A percentile compares a stretch with the other conserved stretches of the same genome.
Evolutionary conservation across 2,888 invertebrate species (phyloP).

Genomic region (Parelbella ahira): DNA sequence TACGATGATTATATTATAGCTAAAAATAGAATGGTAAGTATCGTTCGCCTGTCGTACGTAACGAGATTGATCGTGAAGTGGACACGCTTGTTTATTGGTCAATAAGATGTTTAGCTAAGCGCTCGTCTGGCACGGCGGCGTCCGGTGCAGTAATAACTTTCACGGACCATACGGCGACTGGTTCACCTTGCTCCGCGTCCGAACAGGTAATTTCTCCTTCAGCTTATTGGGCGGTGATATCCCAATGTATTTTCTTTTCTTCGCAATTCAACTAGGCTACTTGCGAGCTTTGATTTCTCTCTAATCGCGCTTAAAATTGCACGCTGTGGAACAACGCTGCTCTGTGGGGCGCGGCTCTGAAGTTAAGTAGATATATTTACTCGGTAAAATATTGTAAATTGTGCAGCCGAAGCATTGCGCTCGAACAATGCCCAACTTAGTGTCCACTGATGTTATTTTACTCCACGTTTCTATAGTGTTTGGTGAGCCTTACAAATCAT

Average conservation of each 20-base stretch:
- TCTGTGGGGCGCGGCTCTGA: conserved; percentile 36
- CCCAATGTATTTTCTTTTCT: conserved; percentile 71
- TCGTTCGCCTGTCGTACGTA: not conserved
- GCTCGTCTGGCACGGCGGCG: conserved; percentile 16
- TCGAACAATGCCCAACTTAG: conserved; percentile 19
- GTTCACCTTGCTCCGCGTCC: conserved; percentile 59
- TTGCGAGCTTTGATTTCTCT: conserved; percentile 54
- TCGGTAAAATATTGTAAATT: conserved; percentile 7
- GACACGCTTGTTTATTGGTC: conserved; percentile 7
- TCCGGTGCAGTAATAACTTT: conserved; percentile 57
- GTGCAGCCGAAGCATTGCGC: conserved; percentile 5
- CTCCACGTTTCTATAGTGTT: conserved; percentile 24
- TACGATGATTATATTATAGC: no score
- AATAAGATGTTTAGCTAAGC: conserved; percentile 18
- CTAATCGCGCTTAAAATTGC: conserved; percentile 56
- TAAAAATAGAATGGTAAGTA: not conserved
- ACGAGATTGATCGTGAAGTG: conserved; percentile 9
- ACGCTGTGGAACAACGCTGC: no score
- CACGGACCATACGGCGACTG: conserved; percentile 58
- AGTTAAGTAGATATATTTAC: no score
- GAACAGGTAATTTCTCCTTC: conserved; percentile 63
- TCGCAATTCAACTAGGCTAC: conserved; percentile 63
- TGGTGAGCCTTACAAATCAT: conserved; percentile 43
- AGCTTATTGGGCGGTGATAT: conserved; percentile 49
- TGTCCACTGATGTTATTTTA: conserved; percentile 17